Percentiles rank a stretch among this genome's conserved stretches.
These are phyloP conservation scores for Naja naja DNA, from an alignment of 2,113 vertebrate genomes.

Conservation along the genomic window DNA sequence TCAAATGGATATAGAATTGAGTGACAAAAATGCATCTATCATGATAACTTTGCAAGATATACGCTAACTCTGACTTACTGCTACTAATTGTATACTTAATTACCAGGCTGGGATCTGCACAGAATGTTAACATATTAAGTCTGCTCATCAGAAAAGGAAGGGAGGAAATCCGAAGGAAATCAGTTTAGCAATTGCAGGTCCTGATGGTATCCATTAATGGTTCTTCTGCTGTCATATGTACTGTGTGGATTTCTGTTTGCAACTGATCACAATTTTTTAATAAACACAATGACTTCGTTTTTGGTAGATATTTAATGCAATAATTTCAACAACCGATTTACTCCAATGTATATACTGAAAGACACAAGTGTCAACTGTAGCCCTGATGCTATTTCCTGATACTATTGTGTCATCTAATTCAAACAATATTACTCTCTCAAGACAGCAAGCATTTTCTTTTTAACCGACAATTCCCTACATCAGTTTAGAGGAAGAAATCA, in stretches of 20 bases:
- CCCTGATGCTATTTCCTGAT: not conserved
- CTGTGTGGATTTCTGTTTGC: not conserved
- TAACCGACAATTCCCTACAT: conserved; percentile 18
- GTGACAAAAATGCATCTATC: not conserved
- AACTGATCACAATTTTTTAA: not conserved
- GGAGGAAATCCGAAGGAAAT: not conserved
- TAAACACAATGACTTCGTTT: not conserved
- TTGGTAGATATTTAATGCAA: conserved; percentile 4
- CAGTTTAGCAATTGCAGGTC: not conserved
- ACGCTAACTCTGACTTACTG: not conserved
- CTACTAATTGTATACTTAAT: not conserved
- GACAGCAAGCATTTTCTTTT: conserved; percentile 14
- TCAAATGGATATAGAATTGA: not conserved
- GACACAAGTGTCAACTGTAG: conserved; percentile 22
- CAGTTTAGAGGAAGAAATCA: conserved; percentile 48
- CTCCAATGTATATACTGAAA: conserved; percentile 26
- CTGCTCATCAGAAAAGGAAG: not conserved
- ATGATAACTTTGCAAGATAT: not conserved
- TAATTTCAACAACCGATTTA: conserved; percentile 12
- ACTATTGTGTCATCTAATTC: conserved; percentile 11
- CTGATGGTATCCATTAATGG: not conserved
- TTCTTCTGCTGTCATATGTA: not conserved
- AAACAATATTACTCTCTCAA: conserved; percentile 29
- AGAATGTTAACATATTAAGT: not conserved
- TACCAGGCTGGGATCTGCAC: not conserved